Conservation (phyloP, 2,797 vertebrate genomes). For the Argentina silus region DNA sequence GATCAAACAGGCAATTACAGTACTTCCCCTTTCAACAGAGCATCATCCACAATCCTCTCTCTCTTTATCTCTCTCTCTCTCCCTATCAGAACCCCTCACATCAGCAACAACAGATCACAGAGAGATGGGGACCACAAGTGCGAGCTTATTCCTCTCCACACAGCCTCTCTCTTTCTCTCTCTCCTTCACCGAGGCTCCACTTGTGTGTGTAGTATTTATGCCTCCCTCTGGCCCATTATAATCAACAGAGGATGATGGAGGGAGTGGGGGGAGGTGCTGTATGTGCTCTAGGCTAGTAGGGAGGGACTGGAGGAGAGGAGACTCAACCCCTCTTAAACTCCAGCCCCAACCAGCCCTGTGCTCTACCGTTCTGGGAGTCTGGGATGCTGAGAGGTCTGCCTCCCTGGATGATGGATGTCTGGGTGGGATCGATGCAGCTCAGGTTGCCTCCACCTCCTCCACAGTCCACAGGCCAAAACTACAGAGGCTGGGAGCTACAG, state of each 20-base stretch:
- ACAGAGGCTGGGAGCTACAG: neutral
- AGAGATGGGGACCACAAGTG: neutral
- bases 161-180: constrained; percentile 26
- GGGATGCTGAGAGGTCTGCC: constrained; percentile 36
- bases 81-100: neutral
- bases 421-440: constrained; percentile 55
- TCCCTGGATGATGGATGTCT: constrained; percentile 48
- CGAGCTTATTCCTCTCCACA: neutral
- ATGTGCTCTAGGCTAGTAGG: neutral
- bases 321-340: constrained; percentile 2
- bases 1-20: constrained; percentile 12
- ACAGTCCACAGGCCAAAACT: constrained; percentile 12
- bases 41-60: constrained; percentile 3
- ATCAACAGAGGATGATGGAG: constrained; percentile 27
- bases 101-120: neutral
- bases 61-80: neutral
- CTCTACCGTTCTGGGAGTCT: constrained; percentile 2
- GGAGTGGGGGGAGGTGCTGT: constrained; percentile 6
- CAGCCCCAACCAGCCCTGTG: constrained; percentile 8
- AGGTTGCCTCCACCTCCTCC: constrained; percentile 55
- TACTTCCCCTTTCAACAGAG: constrained; percentile 5
- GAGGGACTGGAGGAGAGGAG: neutral
- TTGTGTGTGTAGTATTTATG: constrained; percentile 9
- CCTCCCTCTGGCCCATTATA: constrained; percentile 46
- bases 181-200: constrained; percentile 1